Conservation (phyloP, 2,797 vertebrate species). For the Poecilia velifera region DNA sequence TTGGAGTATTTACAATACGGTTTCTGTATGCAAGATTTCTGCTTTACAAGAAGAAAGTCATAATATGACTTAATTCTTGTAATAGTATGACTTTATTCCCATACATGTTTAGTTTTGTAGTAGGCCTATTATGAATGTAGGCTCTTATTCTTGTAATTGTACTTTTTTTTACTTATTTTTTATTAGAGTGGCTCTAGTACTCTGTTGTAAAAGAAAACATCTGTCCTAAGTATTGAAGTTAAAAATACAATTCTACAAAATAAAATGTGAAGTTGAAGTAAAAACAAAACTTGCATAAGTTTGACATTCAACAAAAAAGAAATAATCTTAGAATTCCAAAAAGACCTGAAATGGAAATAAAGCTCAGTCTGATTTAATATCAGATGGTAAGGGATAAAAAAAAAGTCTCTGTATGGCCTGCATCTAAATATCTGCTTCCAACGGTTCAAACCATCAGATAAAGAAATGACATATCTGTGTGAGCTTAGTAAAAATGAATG, state of each 20-base stretch:
- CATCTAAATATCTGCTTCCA: neutral
- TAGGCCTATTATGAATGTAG: too few species aligned
- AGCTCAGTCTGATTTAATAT: neutral
- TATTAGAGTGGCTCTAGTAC: too few species aligned
- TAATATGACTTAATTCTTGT: too few species aligned
- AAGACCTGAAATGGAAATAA: slow-evolving; percentile 38
- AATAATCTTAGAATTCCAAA: slow-evolving; percentile 15
- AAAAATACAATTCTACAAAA: neutral
- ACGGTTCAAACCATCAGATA: slow-evolving; percentile 15
- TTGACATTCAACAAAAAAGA: neutral
- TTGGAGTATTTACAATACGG: neutral
- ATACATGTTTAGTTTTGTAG: too few species aligned
- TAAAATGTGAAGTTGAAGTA: neutral
- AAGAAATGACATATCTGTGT: slow-evolving; percentile 41
- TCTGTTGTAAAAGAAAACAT: neutral
- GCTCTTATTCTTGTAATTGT: too few species aligned
- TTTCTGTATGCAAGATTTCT: neutral
- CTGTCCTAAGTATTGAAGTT: neutral
- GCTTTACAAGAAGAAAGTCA: neutral
- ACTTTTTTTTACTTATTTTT: too few species aligned
- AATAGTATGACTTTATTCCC: too few species aligned
- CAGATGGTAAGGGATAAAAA: neutral
- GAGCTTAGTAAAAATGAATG: slow-evolving; percentile 43
- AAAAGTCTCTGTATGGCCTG: neutral
- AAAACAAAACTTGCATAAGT: neutral